phyloP scores from a whole-genome alignment of 2,113 vertebrate genomes.

The Hypomesus transpacificus region DNA sequence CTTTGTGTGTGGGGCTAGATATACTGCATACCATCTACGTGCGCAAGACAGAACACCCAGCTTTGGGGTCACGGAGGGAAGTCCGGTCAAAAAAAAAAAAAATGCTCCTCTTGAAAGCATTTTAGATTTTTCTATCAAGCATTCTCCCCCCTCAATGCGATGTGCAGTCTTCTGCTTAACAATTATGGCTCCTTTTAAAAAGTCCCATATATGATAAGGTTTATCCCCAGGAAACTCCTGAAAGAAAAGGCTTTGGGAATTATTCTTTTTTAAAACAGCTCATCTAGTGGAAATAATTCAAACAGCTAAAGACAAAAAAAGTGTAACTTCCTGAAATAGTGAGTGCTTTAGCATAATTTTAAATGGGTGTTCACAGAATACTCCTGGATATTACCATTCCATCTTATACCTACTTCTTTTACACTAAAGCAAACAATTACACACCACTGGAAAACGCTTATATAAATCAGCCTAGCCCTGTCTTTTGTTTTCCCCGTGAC shows the following conservation, averaged over 20 bases:
- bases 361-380: background rate
- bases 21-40: slow-evolving; percentile 30
- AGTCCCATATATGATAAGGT: slow-evolving; percentile 86
- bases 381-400: background rate
- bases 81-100: slow-evolving; percentile 76
- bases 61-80: slow-evolving; percentile 67
- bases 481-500: slow-evolving; percentile 44
- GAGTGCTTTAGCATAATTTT: background rate
- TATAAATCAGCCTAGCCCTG: background rate
- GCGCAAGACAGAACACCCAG: slow-evolving; percentile 19
- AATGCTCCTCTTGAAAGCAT: slow-evolving; percentile 90
- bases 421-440: background rate
- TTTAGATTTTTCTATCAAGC: slow-evolving; percentile 72
- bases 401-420: background rate
- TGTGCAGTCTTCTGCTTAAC: slow-evolving; percentile 89
- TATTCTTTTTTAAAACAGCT: slow-evolving; percentile 75
- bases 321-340: slow-evolving; percentile 22
- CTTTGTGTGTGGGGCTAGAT: slow-evolving; percentile 64
- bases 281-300: slow-evolving; percentile 67
- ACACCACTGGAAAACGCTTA: background rate
- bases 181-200: slow-evolving; percentile 85
- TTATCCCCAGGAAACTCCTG: slow-evolving; percentile 89
- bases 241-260: slow-evolving; percentile 94
- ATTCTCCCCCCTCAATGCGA: slow-evolving; percentile 80
- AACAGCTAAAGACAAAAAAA: slow-evolving; percentile 53